Evolutionary conservation across 2,888 invertebrate species (phyloP).

Genomic region (Empis stercorea): DNA sequence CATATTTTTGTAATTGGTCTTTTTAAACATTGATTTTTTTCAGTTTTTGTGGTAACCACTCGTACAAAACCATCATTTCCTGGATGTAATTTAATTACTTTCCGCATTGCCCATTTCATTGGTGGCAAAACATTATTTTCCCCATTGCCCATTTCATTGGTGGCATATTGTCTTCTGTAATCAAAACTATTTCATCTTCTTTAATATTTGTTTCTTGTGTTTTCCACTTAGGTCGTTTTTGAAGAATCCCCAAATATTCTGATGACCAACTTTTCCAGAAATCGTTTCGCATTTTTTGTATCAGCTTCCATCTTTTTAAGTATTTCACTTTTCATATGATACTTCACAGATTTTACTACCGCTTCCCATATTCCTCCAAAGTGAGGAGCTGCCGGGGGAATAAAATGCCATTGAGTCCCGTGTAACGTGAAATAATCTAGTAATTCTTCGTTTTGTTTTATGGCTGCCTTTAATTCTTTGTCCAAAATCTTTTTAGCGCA

Average conservation of each 20-base stretch:
- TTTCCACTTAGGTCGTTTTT: conserved; percentile 16
- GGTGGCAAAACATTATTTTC: conserved; percentile 5
- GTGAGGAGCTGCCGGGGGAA: conserved; percentile 6
- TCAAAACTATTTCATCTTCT: conserved; percentile 12
- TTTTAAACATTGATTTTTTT: background rate
- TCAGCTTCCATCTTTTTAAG: background rate
- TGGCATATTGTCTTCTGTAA: conserved; percentile 8
- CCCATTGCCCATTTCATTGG: conserved; percentile 13
- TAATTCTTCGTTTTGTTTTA: background rate
- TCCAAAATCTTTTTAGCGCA: conserved; percentile 14
- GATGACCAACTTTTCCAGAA: conserved; percentile 14
- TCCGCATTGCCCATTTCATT: conserved; percentile 14
- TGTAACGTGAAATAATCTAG: background rate
- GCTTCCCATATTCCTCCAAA: conserved; percentile 8
- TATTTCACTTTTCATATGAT: too few species aligned
- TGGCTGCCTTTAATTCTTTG: background rate
- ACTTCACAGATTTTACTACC: too few species aligned
- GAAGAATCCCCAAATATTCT: conserved; percentile 15
- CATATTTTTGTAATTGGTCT: background rate
- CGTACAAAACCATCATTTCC: conserved; percentile 14
- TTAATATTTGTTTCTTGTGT: conserved; percentile 4
- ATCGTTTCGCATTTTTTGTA: conserved; percentile 12
- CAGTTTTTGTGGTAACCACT: conserved; percentile 13
- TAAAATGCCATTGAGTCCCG: conserved; percentile 7
- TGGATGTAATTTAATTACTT: conserved; percentile 13